phyloP scores from a whole-genome alignment of 1,140 invertebrate species.

The Aphaenogaster ashmeadi region DNA sequence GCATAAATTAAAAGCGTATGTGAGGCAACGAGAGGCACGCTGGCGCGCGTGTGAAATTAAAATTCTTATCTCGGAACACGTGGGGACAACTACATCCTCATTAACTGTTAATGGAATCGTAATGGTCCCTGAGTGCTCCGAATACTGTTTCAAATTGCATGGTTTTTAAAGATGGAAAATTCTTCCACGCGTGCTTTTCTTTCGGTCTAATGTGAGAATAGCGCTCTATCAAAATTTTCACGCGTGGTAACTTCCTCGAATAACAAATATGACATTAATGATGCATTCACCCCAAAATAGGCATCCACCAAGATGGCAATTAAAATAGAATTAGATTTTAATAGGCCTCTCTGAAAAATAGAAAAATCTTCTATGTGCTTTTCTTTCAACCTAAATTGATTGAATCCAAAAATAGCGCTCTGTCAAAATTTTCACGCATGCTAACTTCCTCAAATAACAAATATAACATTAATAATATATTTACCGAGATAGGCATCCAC shows the following conservation, averaged over 20 bases:
- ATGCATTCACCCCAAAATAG: background rate
- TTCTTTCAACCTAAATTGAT: background rate
- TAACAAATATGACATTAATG: background rate
- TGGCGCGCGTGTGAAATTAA: background rate
- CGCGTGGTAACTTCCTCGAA: background rate
- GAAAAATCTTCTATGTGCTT: background rate
- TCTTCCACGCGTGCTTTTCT: background rate
- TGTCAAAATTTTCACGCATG: background rate
- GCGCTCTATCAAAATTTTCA: background rate
- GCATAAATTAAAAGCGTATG: background rate
- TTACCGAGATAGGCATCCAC: background rate
- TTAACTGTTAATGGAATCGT: constrained; percentile 20
- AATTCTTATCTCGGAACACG: constrained; percentile 3
- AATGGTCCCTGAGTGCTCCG: background rate
- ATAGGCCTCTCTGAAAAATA: background rate
- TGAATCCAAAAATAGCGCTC: background rate
- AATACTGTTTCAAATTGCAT: background rate
- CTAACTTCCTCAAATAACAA: background rate
- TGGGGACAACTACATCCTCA: background rate
- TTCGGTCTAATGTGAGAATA: background rate
- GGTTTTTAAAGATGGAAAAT: background rate
- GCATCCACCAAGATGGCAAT: background rate
- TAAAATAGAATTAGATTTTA: background rate
- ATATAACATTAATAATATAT: background rate
- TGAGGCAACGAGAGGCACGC: background rate